phyloP scores from a whole-genome alignment of 2,113 vertebrate genomes.

The Oreotrochilus melanogaster region DNA sequence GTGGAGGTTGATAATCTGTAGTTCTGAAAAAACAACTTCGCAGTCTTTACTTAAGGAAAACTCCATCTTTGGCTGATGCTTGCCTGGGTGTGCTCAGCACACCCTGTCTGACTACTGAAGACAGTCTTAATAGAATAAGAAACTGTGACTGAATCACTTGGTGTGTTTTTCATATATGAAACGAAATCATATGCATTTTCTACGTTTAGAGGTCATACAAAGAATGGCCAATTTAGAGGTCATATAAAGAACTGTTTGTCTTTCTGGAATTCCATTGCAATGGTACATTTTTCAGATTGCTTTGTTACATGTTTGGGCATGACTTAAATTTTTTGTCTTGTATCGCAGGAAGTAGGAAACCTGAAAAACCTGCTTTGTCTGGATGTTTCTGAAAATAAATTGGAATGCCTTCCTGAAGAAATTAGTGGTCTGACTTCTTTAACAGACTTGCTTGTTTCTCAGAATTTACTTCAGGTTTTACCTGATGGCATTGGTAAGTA shows the following conservation, averaged over 20 bases:
- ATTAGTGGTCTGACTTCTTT: conserved; percentile 88
- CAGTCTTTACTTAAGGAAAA: conserved; percentile 3
- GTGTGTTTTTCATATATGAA: neutral
- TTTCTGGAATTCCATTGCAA: neutral
- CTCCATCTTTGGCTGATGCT: neutral
- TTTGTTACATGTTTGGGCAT: conserved; percentile 28
- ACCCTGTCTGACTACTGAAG: neutral
- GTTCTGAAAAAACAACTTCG: conserved; percentile 18
- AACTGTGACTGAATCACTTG: neutral
- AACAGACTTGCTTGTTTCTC: conserved; percentile 94
- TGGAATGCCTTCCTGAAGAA: conserved; percentile 94
- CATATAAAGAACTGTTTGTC: neutral
- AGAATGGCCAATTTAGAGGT: neutral
- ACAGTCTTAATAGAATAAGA: neutral
- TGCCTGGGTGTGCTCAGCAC: neutral
- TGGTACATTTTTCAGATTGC: conserved; percentile 5
- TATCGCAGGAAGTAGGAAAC: conserved; percentile 88
- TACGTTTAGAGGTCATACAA: neutral
- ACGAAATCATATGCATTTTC: neutral
- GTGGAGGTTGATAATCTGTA: conserved; percentile 33
- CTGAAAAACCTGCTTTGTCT: conserved; percentile 94
- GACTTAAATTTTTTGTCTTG: conserved; percentile 45
- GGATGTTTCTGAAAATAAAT: conserved; percentile 97
- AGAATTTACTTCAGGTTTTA: conserved; percentile 91
- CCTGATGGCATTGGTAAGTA: conserved; percentile 92